Conservation (phyloP, 2,888 invertebrate genomes). For the Amphiduros pacificus region DNA sequence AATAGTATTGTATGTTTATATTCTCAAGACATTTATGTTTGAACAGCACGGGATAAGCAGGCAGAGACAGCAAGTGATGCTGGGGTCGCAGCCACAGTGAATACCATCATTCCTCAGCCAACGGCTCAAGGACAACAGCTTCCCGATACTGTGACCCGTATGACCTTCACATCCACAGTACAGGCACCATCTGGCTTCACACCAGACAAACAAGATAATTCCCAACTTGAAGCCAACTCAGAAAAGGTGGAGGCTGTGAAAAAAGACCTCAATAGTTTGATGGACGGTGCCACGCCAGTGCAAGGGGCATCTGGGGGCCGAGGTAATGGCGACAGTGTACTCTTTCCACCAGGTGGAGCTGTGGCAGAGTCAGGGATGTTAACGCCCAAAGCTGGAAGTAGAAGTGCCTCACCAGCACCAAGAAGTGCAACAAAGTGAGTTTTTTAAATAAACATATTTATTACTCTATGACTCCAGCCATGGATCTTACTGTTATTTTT, state of each 20-base stretch:
- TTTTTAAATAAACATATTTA: too few species aligned
- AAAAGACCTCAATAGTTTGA: neutral
- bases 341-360: too few species aligned
- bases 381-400: neutral
- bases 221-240: neutral
- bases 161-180: constrained; percentile 9
- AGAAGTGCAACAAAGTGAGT: too few species aligned
- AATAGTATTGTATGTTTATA: too few species aligned
- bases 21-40: too few species aligned
- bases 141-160: neutral
- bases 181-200: constrained; percentile 16
- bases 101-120: neutral
- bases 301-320: neutral
- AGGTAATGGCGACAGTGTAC: neutral
- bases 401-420: neutral
- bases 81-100: neutral
- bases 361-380: neutral
- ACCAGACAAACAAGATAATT: constrained; percentile 4
- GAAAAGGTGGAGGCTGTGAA: constrained; percentile 1
- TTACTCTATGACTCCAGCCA: too few species aligned
- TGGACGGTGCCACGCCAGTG: neutral
- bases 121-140: neutral
- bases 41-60: too few species aligned
- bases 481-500: too few species aligned
- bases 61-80: too few species aligned